phyloP scores from a whole-genome alignment of 2,113 vertebrate genomes.

The Serilophus lunatus region DNA sequence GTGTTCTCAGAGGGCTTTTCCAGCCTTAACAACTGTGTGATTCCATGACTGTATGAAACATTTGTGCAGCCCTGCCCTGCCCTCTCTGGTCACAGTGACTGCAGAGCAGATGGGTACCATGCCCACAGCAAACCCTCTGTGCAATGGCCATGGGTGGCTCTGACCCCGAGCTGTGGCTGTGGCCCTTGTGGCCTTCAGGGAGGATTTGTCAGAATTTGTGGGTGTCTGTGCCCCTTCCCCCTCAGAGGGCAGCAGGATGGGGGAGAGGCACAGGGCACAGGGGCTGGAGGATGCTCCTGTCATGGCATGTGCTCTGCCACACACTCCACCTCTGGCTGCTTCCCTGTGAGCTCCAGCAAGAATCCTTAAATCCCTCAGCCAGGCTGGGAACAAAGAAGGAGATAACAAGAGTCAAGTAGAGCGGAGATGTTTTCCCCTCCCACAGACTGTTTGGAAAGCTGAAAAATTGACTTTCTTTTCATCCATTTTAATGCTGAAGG shows the following conservation, averaged over 20 bases:
- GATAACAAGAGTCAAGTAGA: neutral
- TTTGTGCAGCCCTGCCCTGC: neutral
- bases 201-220: fast-evolving
- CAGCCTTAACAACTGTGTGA: fast-evolving
- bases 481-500: neutral
- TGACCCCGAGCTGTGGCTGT: fast-evolving
- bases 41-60: neutral
- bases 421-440: neutral
- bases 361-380: neutral
- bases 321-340: fast-evolving
- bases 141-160: fast-evolving
- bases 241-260: fast-evolving
- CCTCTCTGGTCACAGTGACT: fast-evolving
- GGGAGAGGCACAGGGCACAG: too few relatives aligned
- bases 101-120: neutral
- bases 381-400: neutral
- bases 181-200: fast-evolving
- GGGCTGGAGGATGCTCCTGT: neutral
- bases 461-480: neutral
- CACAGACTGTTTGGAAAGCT: neutral
- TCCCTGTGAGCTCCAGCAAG: neutral
- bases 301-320: fast-evolving
- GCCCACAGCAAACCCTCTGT: fast-evolving
- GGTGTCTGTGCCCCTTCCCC: too few relatives aligned
- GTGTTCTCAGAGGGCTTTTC: neutral